Percentiles rank a stretch among this genome's conserved stretches.
Conservation (phyloP, 2,888 invertebrate species). For the Caenorhabditis wallacei region DNA sequence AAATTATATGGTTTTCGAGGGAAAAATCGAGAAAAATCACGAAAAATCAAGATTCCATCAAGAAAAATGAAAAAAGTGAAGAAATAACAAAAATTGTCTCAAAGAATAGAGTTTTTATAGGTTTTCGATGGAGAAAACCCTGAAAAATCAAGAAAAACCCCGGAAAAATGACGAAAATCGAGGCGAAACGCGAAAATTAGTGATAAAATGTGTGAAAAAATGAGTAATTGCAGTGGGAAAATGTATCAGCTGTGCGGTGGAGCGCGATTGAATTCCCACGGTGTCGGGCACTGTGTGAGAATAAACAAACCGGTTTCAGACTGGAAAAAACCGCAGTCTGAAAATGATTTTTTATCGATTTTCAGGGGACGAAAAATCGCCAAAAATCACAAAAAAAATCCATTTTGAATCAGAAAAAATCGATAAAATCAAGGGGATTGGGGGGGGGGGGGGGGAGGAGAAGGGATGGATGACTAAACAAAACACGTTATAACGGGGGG, state of each 20-base stretch:
- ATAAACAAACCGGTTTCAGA: constrained; percentile 16
- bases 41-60: background rate
- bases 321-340: constrained; percentile 5
- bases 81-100: background rate
- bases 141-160: background rate
- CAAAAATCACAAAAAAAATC: constrained; percentile 1
- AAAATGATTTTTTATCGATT: constrained; percentile 2
- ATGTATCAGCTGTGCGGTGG: constrained; percentile 29
- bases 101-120: background rate
- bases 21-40: background rate
- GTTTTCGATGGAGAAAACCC: background rate
- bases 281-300: constrained; percentile 7
- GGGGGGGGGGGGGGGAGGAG: background rate
- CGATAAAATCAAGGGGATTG: too few relatives aligned
- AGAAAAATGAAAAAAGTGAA: background rate
- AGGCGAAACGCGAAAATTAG: background rate
- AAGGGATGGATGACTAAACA: constrained; percentile 9
- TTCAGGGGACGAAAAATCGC: background rate
- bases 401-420: background rate
- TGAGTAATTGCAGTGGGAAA: constrained; percentile 41
- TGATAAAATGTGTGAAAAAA: constrained; percentile 18
- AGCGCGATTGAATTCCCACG: constrained; percentile 32
- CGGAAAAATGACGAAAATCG: background rate
- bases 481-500: constrained; percentile 37
- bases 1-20: background rate